phyloP scores from a whole-genome alignment of 2,797 vertebrate species.

The Steatocranus sp. region DNA sequence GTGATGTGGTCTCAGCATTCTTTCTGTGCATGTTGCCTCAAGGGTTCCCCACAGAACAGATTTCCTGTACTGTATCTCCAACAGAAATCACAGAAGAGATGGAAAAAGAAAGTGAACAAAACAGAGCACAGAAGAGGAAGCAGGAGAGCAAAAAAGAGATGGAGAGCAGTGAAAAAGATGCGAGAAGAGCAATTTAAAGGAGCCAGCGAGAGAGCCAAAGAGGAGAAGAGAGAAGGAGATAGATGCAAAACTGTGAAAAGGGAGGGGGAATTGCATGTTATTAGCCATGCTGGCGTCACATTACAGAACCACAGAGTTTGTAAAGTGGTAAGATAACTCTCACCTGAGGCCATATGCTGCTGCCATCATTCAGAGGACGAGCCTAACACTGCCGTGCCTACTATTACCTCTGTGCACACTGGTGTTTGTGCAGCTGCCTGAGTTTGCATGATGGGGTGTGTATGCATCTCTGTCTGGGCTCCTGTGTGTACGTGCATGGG shows the following conservation, averaged over 20 bases:
- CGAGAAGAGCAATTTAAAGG: constrained; percentile 32
- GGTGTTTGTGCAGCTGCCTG: neutral
- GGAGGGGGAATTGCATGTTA: constrained; percentile 23
- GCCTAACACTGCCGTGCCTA: constrained; percentile 22
- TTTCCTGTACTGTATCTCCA: constrained; percentile 20
- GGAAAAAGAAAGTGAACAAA: constrained; percentile 1
- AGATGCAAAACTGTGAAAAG: neutral
- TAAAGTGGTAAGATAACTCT: constrained; percentile 58
- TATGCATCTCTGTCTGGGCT: neutral
- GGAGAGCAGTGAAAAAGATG: neutral
- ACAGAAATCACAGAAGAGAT: constrained; percentile 26
- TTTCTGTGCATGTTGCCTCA: constrained; percentile 31
- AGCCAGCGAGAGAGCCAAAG: neutral
- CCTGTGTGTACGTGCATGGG: neutral
- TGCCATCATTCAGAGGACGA: constrained; percentile 50
- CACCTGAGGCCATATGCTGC: constrained; percentile 40
- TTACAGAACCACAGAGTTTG: constrained; percentile 46
- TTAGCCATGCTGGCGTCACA: constrained; percentile 54
- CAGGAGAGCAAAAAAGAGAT: neutral
- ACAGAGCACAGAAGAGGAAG: constrained; percentile 14
- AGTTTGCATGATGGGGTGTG: neutral
- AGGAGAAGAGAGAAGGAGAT: constrained; percentile 2
- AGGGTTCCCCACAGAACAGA: constrained; percentile 40
- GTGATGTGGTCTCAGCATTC: constrained; percentile 17
- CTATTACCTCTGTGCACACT: neutral